Evolutionary conservation across 2,113 vertebrate genomes (phyloP), one percentile per base, ranked within the genome.

Genomic region (pig (Sus scrofa)): DNA sequence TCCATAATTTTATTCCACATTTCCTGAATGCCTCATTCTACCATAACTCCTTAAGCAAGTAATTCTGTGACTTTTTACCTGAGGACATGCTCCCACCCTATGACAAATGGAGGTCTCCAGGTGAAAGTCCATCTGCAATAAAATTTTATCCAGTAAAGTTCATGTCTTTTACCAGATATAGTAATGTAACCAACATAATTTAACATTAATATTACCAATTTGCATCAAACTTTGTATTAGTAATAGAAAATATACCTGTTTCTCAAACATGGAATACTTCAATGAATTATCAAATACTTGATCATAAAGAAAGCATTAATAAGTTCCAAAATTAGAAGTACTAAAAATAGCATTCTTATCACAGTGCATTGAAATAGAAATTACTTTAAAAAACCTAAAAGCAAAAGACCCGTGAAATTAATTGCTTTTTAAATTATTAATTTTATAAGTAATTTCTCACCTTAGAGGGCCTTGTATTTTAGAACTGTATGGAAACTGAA

Each of bases 381-480:
- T 68, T 77, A 26, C 50, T 50, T 84, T 30, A 62, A 8, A 65
- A 77, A 84, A 70, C 62, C 34, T 44, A 62, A 83, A 67, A 89
- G 5, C 2, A 27, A 77, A 84, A 54, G 3, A 0, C 0, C 14
- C 7, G 20, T 54, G 1, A 16, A 54, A n/a, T 77, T 77, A 77
- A 77, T n/a, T 77, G 32, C 20, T 32, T 77, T 65, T 20, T 5
- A 52, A 52, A 54, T 32, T 77, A n/a, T 77, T 77, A 20, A 54
- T 54, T 77, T 52, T 32, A 77, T 20, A 52, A 52, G 6, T 32
- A 77, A 65, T 30, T 32, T 85, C 30, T 71, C 14, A 5, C 1
- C 79, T 58, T 84, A 34, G 30, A 73, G 44, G 85, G 67, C 10
- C 1, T 63, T 71, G 1, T n/a, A 62, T 65, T 60, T 27, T 65